These are phyloP conservation scores for Aptenodytes patagonicus DNA, from an alignment of 2,113 vertebrate genomes.

Conservation along the genomic window DNA sequence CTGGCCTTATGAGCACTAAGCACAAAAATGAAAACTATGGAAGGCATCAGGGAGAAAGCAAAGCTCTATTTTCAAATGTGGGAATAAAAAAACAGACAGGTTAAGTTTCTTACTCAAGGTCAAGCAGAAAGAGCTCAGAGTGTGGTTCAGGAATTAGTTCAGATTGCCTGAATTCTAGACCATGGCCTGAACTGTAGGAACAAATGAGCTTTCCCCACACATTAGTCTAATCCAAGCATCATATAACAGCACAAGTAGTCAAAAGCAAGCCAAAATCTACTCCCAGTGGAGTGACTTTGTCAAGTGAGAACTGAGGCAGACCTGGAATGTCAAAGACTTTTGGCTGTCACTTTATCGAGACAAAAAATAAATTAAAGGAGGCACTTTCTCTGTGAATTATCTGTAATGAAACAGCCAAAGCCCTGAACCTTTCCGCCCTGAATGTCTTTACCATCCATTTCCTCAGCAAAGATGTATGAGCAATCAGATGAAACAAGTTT, in stretches of 20 bases:
- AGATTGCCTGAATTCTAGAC: neutral
- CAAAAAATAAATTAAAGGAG: constrained; percentile 48
- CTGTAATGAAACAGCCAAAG: constrained; percentile 53
- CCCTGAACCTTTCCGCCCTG: constrained; percentile 27
- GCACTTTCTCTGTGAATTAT: constrained; percentile 52
- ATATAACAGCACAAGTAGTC: neutral
- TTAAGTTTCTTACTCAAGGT: constrained; percentile 12
- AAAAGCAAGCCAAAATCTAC: constrained; percentile 13
- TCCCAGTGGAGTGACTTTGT: constrained; percentile 21
- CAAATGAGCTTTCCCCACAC: neutral
- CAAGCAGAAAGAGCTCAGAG: neutral
- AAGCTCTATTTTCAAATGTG: neutral
- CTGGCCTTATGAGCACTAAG: neutral
- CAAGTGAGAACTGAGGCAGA: constrained; percentile 20
- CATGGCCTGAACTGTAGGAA: neutral
- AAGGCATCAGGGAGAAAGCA: neutral
- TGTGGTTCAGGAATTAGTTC: neutral
- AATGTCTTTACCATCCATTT: constrained; percentile 19
- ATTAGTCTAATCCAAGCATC: constrained; percentile 24
- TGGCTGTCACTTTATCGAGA: constrained; percentile 42
- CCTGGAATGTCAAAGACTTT: constrained; percentile 33
- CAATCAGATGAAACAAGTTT: constrained; percentile 26
- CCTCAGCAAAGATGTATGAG: constrained; percentile 19
- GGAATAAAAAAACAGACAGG: neutral
- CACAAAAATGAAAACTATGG: neutral